Base-by-base conservation (phyloP, 2,888 invertebrate species). In the Erebia aethiops region DNA sequence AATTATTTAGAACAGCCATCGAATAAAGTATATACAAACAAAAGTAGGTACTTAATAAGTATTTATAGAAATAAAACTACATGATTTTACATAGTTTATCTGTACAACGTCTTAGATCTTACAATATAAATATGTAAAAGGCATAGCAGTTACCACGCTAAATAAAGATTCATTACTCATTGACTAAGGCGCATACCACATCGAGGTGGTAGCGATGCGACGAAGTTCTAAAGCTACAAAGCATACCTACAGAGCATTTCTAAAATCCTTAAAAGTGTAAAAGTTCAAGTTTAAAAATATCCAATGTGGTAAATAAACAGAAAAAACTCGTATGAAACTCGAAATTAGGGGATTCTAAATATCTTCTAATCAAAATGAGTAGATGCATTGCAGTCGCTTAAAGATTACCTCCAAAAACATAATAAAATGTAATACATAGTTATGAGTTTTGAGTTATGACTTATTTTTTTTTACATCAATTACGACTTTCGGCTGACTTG, bases 101-200 rank as follows among this genome's bases (percentile, higher is more conserved):
- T 79, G 75, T 81, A 82, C 77, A 82, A 67, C 77, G 69, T 77
- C 69, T 75, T 70, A 74, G 73, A 72, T 46, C 11, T 46, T 60
- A 63, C 52, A 52, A 52, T 16, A 52, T 46, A 54, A 16, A 54
- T 16, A n/a, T n/a, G n/a, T n/a, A 54, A 56, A 26, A 46, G 61
- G 58, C 54, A 46, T 61, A 54, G 43, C 18, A 57, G 26, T 57
- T 43, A 49, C 16, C n/a, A 9, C 51, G 21, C 26, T 66, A 66
- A 51, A 71, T 64, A 66, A 61, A 56, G 61, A 35, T 57, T 57
- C 21, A 62, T 62, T 46, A 46, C 52, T 46, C 54, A 67, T 14
- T 66, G 11, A 13, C 2, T 21, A 21, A 56, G 10, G 56, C 10
- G 21, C 21, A 56, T 9, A 1, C 4, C 21, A 21, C 56, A 56